A percentile compares a stretch with the other conserved stretches of the same genome.
Conservation (phyloP, 1,140 invertebrate genomes). For the Platyscapa corneri region DNA sequence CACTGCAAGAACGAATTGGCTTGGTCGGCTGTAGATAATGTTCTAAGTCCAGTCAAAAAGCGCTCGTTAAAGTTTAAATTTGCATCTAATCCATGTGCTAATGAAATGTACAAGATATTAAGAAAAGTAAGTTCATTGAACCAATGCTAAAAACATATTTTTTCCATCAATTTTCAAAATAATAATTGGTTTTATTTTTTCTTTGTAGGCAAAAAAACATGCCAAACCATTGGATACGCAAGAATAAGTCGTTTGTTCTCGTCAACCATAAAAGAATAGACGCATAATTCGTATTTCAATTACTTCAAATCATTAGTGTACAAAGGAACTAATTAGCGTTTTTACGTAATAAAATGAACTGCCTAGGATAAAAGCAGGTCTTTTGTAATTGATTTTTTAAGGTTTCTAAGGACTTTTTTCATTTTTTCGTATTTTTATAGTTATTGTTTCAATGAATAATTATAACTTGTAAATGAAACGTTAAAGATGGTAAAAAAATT, state of each 20-base stretch:
- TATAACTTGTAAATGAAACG: constrained; percentile 45
- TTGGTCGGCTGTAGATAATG: constrained; percentile 74
- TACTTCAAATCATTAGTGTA: constrained; percentile 48
- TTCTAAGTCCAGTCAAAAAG: constrained; percentile 66
- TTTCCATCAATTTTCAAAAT: constrained; percentile 3
- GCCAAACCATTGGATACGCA: constrained; percentile 58
- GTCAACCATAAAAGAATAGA: background rate
- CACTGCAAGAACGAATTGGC: constrained; percentile 68
- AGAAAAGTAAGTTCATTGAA: constrained; percentile 65
- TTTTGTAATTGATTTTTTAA: constrained; percentile 18
- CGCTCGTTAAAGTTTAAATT: constrained; percentile 73
- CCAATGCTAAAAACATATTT: background rate
- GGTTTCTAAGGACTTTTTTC: background rate
- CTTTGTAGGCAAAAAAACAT: constrained; percentile 59
- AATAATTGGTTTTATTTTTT: constrained; percentile 32
- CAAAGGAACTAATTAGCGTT: constrained; percentile 30
- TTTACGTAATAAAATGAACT: constrained; percentile 35
- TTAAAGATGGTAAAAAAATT: constrained; percentile 1
- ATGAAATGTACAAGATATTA: constrained; percentile 72
- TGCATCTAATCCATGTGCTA: constrained; percentile 64
- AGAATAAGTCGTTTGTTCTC: constrained; percentile 54
- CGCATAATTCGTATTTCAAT: constrained; percentile 16
- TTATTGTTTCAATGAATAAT: constrained; percentile 36
- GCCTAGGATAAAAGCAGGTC: background rate
- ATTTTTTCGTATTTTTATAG: constrained; percentile 12